Percentiles rank a stretch among this genome's conserved stretches.
Evolutionary conservation across 2,888 invertebrate genomes (phyloP).

Genomic region (Tetragnatha montana): DNA sequence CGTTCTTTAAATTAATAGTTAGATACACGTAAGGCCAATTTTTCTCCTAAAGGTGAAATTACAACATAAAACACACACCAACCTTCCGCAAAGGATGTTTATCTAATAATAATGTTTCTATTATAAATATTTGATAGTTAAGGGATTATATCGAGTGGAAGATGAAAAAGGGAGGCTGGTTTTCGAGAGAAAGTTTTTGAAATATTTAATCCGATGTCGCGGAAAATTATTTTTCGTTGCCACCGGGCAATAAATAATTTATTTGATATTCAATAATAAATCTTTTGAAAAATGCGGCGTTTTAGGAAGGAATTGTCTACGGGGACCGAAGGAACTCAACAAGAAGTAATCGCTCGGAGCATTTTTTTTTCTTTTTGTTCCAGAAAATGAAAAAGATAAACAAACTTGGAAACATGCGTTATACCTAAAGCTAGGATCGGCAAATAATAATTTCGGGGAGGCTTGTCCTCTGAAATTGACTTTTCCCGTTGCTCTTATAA

Average conservation of each 20-base stretch:
- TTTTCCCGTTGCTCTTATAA: not conserved
- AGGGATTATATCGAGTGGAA: not conserved
- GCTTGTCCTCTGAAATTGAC: not conserved
- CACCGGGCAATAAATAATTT: not conserved
- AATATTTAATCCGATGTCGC: not conserved
- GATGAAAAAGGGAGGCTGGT: not conserved
- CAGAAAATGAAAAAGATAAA: not conserved
- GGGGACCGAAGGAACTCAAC: not conserved
- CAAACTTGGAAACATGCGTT: not conserved
- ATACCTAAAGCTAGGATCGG: not conserved
- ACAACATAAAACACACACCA: not conserved
- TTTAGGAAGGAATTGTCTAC: not conserved
- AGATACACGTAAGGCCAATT: not conserved
- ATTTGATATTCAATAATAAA: not conserved
- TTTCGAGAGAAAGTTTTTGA: not conserved
- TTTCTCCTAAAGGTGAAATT: not conserved
- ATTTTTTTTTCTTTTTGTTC: not conserved
- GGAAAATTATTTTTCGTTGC: not conserved
- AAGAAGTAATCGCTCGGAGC: not conserved
- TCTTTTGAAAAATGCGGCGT: not conserved
- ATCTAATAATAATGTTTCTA: slow-evolving; percentile 1
- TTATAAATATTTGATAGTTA: not conserved
- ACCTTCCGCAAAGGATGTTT: not conserved
- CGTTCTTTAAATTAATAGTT: not conserved
- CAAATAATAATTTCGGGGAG: not conserved